Percentiles rank a stretch among this genome's conserved stretches.
Conservation (phyloP, 2,797 vertebrate species). For the Monodelphis domestica region DNA sequence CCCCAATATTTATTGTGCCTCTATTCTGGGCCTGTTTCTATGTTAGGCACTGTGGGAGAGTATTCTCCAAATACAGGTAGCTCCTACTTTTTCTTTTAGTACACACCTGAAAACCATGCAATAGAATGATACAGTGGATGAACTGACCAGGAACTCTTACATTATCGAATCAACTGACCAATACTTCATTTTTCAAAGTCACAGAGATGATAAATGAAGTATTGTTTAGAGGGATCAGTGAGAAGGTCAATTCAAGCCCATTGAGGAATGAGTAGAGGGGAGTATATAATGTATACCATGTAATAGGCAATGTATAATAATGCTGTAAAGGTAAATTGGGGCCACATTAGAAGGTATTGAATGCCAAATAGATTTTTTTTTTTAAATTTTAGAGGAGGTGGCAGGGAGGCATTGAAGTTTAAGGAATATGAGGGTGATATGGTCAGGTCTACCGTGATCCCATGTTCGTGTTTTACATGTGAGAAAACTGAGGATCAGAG, state of each 20-base stretch:
- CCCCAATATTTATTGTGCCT: background rate
- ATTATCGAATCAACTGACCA: background rate
- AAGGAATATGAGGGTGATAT: background rate
- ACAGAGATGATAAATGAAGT: background rate
- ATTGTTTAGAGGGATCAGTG: too few species aligned
- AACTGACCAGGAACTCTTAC: background rate
- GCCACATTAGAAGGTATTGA: background rate
- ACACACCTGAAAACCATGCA: background rate
- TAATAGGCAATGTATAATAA: background rate
- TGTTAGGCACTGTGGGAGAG: background rate
- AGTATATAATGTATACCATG: too few species aligned
- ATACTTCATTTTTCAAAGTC: background rate
- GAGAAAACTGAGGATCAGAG: background rate
- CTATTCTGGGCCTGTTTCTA: background rate
- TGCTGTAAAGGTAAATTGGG: background rate
- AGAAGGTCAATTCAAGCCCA: background rate
- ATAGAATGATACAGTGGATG: background rate
- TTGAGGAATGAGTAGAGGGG: background rate
- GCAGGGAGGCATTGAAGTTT: background rate
- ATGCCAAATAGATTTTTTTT: background rate
- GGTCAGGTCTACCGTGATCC: background rate
- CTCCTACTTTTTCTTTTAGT: background rate
- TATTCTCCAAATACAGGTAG: background rate
- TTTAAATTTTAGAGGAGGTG: background rate
- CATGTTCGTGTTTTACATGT: background rate